Evolutionary conservation across 2,888 invertebrate species (phyloP).

Genomic region (Rotaria macrura): DNA sequence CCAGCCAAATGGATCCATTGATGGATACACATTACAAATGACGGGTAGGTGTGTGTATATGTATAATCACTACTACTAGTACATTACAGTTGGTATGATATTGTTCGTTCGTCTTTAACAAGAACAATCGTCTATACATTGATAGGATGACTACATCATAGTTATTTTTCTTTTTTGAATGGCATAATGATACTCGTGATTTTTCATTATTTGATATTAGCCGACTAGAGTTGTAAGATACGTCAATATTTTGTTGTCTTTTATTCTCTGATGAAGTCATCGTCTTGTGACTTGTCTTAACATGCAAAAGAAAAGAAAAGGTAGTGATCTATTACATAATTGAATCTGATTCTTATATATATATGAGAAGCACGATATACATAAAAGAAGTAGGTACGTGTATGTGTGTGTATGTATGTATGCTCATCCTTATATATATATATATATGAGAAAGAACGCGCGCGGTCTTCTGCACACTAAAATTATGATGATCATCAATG

Average conservation of each 20-base stretch:
- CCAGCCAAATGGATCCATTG: conserved; percentile 7
- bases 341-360: conserved; percentile 7
- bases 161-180: not conserved
- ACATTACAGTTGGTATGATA: not conserved
- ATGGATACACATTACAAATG: conserved; percentile 1
- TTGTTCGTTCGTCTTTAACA: not conserved
- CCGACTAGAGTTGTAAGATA: conserved; percentile 11
- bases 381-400: conserved; percentile 8
- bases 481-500: not conserved
- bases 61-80: not conserved
- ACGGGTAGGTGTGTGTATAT: not conserved
- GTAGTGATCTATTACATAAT: conserved; percentile 8
- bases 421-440: not conserved
- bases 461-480: not conserved
- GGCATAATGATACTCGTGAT: conserved; percentile 15
- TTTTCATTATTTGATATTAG: conserved; percentile 15
- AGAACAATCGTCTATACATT: not conserved
- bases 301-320: not conserved
- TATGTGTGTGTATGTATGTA: not conserved
- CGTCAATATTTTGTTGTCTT: conserved; percentile 12
- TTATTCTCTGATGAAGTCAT: conserved; percentile 8
- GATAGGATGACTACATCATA: conserved; percentile 2
- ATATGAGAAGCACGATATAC: not conserved
- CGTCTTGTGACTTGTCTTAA: conserved; percentile 11
- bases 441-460: not conserved